These are phyloP conservation scores for Peromyscus eremicus DNA, from an alignment of 2,797 vertebrate genomes.

Conservation along the genomic window DNA sequence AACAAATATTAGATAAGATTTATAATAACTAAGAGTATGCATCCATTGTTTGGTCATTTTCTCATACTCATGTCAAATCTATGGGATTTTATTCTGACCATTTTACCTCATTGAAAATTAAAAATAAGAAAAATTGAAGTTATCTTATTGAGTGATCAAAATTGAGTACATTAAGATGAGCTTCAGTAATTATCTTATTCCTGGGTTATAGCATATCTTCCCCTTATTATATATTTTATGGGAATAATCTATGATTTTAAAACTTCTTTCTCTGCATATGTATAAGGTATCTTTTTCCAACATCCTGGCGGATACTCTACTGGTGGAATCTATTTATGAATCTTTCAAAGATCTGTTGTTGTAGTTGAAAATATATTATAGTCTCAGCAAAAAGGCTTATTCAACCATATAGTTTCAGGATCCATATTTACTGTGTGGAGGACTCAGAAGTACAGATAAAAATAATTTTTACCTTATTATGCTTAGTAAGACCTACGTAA, in stretches of 20 bases:
- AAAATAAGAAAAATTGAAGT: background rate
- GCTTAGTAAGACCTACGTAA: background rate
- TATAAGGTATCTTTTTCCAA: background rate
- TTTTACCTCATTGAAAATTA: background rate
- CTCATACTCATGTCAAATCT: background rate
- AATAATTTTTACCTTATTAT: background rate
- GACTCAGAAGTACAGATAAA: background rate
- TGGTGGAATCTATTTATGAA: background rate
- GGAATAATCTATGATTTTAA: background rate
- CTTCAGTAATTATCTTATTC: background rate
- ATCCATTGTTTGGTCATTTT: slow-evolving; percentile 14
- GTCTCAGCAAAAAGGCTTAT: background rate
- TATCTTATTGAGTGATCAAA: background rate
- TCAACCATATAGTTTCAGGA: background rate
- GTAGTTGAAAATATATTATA: background rate
- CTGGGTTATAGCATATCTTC: background rate
- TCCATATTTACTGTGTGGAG: background rate
- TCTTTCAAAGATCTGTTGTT: background rate
- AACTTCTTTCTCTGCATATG: background rate
- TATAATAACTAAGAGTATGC: background rate
- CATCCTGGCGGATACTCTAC: background rate
- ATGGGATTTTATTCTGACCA: background rate
- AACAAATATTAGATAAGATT: background rate
- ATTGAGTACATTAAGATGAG: background rate
- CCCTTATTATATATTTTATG: background rate